Base-by-base conservation (phyloP, 2,797 vertebrate genomes). In the Petrocephalus sullivani region DNA sequence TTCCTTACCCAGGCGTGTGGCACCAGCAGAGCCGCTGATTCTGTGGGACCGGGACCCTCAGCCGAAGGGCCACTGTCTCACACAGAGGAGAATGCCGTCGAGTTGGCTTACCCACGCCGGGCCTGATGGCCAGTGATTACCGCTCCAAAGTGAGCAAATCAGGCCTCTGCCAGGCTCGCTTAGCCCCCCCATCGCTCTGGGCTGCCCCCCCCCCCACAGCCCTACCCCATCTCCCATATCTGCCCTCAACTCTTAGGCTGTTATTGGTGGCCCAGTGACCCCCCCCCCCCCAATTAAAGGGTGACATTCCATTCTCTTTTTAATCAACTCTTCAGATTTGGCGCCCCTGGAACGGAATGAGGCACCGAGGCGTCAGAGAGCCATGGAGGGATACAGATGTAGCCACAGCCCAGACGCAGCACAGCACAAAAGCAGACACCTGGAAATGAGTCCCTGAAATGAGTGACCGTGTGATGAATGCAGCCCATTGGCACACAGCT, bases 41-140 rank as follows among this genome's bases (percentile, higher is more conserved):
- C 41, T 33, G 28, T 14, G 28, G 58, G 60, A 51, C 53, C 3
- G 33, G 57, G 56, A 21, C 41, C 58, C 54, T 53, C 21, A 33
- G 58, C 23, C 7, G 14, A 1, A 19, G 1, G 28, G 14, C n/a
- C 9, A 2, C n/a, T 7, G 49, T n/a, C 60, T 49, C 1, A 84
- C 64, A 16, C 12, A 37, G 82, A 75, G 58, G 37, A 56, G 12
- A 46, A 19, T n/a, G 21, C 82, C 85, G 90, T 85, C 85, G 87
- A 87, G 53, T 86, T 60, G 51, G 87, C 87, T 90, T 88, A 88
- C 58, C 53, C 33, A 12, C 1, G 54, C 53, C 21, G 19, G 60
- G 85, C 46, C 46, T 51, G 87, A 51, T 67, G 86, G 71, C 41
- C 60, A 28, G 85, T 90, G 89, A 90, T 91, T 89, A 87, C 78